Base-by-base conservation (phyloP, 2,113 vertebrate species). In the Willisornis vidua region DNA sequence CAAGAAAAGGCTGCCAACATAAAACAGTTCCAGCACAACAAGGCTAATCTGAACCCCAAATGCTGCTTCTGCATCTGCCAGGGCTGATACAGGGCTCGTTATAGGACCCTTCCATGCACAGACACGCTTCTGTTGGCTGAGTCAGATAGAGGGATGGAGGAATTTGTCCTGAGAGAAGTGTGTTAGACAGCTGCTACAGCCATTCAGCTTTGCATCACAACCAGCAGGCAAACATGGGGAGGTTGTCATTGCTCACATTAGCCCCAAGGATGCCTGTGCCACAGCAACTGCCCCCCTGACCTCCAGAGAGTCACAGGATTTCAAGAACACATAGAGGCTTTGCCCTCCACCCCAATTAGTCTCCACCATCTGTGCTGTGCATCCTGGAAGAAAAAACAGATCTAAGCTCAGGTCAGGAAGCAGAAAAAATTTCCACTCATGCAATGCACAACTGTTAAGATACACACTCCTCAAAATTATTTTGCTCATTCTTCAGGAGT, bases 271-370 rank as follows among this genome's bases (percentile, higher is more conserved):
- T 6, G 18, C 28, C 68, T 83, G 46, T 55, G 58, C 55, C 51
- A 28, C 58, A 74, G 43, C 37, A 54, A 9, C 67, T 57, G 41
- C 45, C 45, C 52, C 45, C 51, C 68, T 1, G 2, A 76, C 58
- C 84, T 85, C 75, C 9, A 17, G 71, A 87, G 67, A 77, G 31
- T 7, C 4, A 4, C 1, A 4, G 70, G 51, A 87, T 65, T 72
- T 79, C 41, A 26, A 73, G 51, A 91, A 66, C 58, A 75, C 15
- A 39, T 1, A 87, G 31, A 75, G 66, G 15, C 11, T 89, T 46
- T 91, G 85, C 81, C 63, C 85, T 94, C 51, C 62, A 93, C 59
- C 81, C 70, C 74, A 91, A 70, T 92, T 96, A 94, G 81, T 61
- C n/a, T 76, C 58, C 49, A 92, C 81, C 84, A 87, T 91, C 84